Conservation (phyloP, 1,140 invertebrate species). For the Pseudomyrmex gracilis region DNA sequence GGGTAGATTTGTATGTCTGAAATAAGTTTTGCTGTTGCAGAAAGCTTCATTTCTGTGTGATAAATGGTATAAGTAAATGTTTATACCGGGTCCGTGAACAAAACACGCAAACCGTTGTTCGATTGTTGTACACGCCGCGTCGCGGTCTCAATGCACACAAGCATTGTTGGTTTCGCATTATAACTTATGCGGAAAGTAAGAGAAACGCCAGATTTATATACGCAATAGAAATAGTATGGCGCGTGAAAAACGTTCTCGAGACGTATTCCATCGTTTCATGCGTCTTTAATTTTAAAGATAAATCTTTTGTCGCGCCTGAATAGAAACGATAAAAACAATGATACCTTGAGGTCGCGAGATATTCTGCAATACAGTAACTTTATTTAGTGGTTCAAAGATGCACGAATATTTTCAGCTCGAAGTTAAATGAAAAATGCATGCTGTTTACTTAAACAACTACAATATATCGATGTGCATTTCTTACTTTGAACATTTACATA, state of each 20-base stretch:
- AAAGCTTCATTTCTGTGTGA: not conserved
- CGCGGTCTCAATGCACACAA: constrained; percentile 8
- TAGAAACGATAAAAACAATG: not conserved
- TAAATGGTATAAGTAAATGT: constrained; percentile 11
- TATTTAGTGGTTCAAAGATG: not conserved
- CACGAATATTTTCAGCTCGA: not conserved
- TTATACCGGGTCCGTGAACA: constrained; percentile 7
- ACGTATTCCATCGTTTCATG: not conserved
- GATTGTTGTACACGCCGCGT: constrained; percentile 8
- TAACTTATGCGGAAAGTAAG: not conserved
- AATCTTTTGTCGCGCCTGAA: constrained; percentile 24
- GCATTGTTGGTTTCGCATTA: constrained; percentile 47
- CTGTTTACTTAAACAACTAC: too few relatives aligned
- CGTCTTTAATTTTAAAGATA: constrained; percentile 23
- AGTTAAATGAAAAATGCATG: too few relatives aligned
- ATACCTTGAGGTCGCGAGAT: constrained; percentile 1
- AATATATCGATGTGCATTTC: not conserved
- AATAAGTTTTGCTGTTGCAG: not conserved
- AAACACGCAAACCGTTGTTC: constrained; percentile 1
- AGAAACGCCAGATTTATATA: constrained; percentile 14
- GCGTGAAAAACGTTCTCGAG: constrained; percentile 15
- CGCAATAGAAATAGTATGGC: constrained; percentile 7
- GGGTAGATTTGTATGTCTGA: not conserved
- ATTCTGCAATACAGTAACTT: not conserved
- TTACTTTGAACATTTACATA: not conserved